These are phyloP conservation scores for Notothenia coriiceps DNA, from an alignment of 2,113 vertebrate genomes.

Conservation along the genomic window DNA sequence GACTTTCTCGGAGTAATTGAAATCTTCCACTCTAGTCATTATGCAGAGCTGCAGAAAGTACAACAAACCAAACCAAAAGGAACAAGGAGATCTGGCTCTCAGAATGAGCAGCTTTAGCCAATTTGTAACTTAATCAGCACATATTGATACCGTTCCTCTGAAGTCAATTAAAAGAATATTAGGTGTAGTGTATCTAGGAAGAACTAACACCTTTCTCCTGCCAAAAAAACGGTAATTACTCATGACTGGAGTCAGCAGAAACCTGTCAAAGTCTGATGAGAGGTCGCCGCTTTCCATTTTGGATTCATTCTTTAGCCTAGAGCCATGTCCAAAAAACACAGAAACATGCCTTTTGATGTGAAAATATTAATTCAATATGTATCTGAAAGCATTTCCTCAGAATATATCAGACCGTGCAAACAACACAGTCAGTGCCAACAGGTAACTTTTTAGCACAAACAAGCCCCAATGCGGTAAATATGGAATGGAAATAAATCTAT, in stretches of 20 bases:
- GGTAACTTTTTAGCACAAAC: slow-evolving; percentile 38
- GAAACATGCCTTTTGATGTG: slow-evolving; percentile 34
- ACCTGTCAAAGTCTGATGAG: slow-evolving; percentile 43
- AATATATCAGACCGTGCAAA: slow-evolving; percentile 48
- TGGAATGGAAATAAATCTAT: slow-evolving; percentile 34
- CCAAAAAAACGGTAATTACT: slow-evolving; percentile 60
- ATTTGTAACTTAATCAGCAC: slow-evolving; percentile 74
- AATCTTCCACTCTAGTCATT: slow-evolving; percentile 74
- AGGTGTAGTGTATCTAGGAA: slow-evolving; percentile 53
- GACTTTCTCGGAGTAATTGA: slow-evolving; percentile 78
- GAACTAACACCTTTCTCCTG: slow-evolving; percentile 32
- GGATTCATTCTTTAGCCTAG: slow-evolving; percentile 28
- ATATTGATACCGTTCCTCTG: slow-evolving; percentile 69
- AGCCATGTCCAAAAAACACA: slow-evolving; percentile 39
- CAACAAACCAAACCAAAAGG: slow-evolving; percentile 67
- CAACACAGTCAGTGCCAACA: slow-evolving; percentile 42
- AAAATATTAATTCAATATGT: slow-evolving; percentile 41
- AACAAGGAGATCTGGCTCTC: slow-evolving; percentile 57
- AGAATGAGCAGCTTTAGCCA: slow-evolving; percentile 53
- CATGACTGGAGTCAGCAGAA: slow-evolving; percentile 47
- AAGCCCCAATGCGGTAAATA: slow-evolving; percentile 41
- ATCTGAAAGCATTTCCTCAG: slow-evolving; percentile 43
- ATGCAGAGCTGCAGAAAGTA: slow-evolving; percentile 65
- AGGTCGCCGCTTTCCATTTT: slow-evolving; percentile 52
- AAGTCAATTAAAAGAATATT: slow-evolving; percentile 80